Evolutionary conservation across 2,888 invertebrate genomes (phyloP).

Genomic region (Galerucella pusilla): DNA sequence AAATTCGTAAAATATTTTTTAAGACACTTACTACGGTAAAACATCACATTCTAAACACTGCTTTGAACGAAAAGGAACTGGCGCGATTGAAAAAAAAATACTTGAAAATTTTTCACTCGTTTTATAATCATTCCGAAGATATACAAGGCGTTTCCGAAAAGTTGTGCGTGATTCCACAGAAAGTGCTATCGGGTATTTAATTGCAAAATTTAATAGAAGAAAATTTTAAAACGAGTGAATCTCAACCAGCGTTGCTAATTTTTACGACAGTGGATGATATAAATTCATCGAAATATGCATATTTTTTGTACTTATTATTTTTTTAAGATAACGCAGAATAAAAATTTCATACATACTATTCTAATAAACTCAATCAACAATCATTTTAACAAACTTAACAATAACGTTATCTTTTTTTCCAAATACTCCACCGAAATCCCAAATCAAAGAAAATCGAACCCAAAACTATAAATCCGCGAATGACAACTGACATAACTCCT

Average conservation of each 20-base stretch:
- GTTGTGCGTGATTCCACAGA: background rate
- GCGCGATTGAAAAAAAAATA: constrained; percentile 16
- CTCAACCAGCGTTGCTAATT: background rate
- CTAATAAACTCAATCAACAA: constrained; percentile 42
- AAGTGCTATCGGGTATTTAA: background rate
- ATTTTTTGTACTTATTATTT: constrained; percentile 41
- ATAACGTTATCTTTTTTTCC: constrained; percentile 34
- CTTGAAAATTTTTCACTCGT: constrained; percentile 18
- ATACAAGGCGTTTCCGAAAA: background rate
- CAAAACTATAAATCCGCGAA: background rate
- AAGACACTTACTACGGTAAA: constrained; percentile 44
- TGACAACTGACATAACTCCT: too few species aligned
- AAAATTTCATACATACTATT: constrained; percentile 33
- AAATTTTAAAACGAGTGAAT: constrained; percentile 18
- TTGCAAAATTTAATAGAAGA: background rate
- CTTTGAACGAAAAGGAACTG: constrained; percentile 45
- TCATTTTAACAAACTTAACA: constrained; percentile 45
- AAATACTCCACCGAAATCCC: constrained; percentile 17
- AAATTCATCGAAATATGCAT: constrained; percentile 40
- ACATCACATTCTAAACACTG: constrained; percentile 50
- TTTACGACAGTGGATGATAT: background rate
- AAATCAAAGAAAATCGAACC: constrained; percentile 5
- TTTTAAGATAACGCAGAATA: constrained; percentile 40
- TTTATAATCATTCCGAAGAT: constrained; percentile 20
- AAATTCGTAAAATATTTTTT: constrained; percentile 31